phyloP scores from a whole-genome alignment of 2,888 invertebrate species.

The Petrolisthes cinctipes region DNA sequence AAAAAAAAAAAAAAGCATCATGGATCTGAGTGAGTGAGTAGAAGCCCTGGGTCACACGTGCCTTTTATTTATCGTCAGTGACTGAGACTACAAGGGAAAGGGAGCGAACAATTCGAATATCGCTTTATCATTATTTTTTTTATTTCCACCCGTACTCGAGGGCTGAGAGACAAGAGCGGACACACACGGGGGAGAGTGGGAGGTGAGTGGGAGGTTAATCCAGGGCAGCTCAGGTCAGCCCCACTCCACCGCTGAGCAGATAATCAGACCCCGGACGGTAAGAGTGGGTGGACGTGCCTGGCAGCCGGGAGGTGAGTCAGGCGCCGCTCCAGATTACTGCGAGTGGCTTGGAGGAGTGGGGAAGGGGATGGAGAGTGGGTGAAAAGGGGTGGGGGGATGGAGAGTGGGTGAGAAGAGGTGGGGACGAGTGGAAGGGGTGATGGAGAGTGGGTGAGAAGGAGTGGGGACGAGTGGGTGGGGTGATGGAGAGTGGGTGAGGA shows the following conservation, averaged over 20 bases:
- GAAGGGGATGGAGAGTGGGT: background rate
- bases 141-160: too few species aligned
- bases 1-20: too few species aligned
- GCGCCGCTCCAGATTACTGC: background rate
- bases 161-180: too few species aligned
- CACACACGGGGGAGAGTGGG: background rate
- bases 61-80: background rate
- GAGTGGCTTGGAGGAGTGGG: background rate
- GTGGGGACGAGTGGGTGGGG: background rate
- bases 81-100: background rate
- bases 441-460: background rate
- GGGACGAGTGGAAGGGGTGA: background rate
- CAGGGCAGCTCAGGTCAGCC: background rate
- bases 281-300: slow-evolving; percentile 7
- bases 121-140: background rate
- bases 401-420: background rate
- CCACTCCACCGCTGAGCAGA: background rate
- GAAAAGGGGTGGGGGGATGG: background rate
- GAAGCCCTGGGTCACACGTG: background rate
- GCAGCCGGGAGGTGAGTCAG: background rate
- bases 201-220: background rate
- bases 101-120: background rate
- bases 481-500: background rate
- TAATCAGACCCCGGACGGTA: background rate
- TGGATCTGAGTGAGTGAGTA: background rate